Base-by-base conservation (phyloP, 2,888 invertebrate genomes). In the Agrochola lychnidis region DNA sequence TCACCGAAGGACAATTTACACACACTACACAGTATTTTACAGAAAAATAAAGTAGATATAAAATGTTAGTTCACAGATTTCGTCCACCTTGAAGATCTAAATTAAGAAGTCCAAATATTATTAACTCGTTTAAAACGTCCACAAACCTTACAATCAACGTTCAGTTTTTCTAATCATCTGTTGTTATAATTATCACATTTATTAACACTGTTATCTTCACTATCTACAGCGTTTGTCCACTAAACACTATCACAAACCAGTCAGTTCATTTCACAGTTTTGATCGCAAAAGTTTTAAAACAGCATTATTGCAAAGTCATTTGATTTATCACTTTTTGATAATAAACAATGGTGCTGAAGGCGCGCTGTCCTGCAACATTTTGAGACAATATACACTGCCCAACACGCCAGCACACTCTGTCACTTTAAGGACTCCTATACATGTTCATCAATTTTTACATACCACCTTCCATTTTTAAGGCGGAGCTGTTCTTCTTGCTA, bases 401-500 rank as follows among this genome's bases (percentile, higher is more conserved):
- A 92, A 94, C 96, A 94, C 94, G 95, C 96, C 95, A 96, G 95
- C 96, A 94, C 94, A 95, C 96, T 96, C 96, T 96, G 96, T 96
- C 96, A 96, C 96, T 96, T 94, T 96, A 96, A 96, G 95, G 96
- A 96, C 96, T 96, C 93, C 96, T 96, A 96, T 96, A 96, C 96
- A 96, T 96, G 96, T 96, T 96, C 96, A 96, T 96, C 94, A 96
- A 96, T 96, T 96, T 96, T 96, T 96, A 96, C 96, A 96, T 96
- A 96, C 96, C 96, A 96, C 96, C 96, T 96, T 96, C 96, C 96
- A 96, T 96, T 96, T 96, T 96, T 96, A 96, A 96, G 96, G 96
- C 96, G 96, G 96, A 96, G 96, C 96, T 96, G 95, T 94, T 95
- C 93, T 95, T 95, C 92, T 91, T 89, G 92, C 90, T 91, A 92